Percentiles rank a stretch among this genome's conserved stretches.
phyloP scores from a whole-genome alignment of 2,113 vertebrate genomes.

The Petromus typicus region DNA sequence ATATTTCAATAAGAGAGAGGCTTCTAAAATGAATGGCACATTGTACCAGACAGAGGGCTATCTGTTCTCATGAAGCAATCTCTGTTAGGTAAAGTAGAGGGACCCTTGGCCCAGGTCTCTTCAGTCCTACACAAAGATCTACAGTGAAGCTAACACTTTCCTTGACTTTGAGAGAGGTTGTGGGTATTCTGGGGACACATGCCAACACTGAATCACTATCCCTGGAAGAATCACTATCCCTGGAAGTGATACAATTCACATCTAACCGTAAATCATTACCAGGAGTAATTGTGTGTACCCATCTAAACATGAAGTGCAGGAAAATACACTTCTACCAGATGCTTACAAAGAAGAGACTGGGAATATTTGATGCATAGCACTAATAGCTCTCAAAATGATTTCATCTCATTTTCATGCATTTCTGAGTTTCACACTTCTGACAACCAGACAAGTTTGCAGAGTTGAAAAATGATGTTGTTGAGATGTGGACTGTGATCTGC shows the following conservation, averaged over 20 bases:
- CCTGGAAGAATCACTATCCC: background rate
- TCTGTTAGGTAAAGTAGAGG: background rate
- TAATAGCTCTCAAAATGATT: background rate
- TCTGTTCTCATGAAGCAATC: background rate
- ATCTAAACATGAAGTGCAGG: background rate
- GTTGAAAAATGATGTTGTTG: background rate
- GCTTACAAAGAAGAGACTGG: background rate
- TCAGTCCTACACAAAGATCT: background rate
- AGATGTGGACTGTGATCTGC: background rate
- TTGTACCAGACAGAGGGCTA: accelerated
- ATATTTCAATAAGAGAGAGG: background rate
- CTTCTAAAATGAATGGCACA: background rate
- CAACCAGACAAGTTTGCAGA: background rate
- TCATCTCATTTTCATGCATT: background rate
- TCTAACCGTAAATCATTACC: background rate
- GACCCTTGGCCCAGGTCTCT: background rate
- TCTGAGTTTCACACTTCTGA: background rate
- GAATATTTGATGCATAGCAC: background rate
- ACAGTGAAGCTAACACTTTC: background rate
- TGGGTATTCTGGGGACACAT: background rate
- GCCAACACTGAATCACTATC: background rate
- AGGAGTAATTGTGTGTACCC: background rate
- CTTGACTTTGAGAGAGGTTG: background rate
- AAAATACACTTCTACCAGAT: background rate
- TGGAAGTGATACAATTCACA: background rate